Base-by-base conservation (phyloP, 2,797 vertebrate genomes). In the Chromis chromis region DNA sequence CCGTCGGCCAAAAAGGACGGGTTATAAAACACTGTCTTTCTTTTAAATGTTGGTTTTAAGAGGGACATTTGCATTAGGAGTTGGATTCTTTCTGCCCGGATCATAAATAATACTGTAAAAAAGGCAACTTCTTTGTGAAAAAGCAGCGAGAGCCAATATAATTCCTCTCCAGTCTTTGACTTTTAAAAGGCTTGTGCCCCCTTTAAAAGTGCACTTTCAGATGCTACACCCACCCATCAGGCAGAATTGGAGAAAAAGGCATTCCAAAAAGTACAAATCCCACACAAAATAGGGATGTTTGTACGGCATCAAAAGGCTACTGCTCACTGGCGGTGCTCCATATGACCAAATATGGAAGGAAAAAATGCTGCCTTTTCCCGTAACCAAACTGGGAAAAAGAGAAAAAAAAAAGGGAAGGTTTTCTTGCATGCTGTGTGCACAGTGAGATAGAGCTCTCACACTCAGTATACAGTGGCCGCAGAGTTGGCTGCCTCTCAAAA, bases 281-380 rank as follows among this genome's bases (percentile, higher is more conserved):
- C 89, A 88, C 86, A 91, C 91, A 91, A 93, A 94, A 93, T 88
- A 85, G 86, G 92, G 90, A 94, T 94, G 92, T 91, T 91, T 94
- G 90, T 91, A 91, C 86, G 75, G 89, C 92, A 94, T 95, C 93
- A 94, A 94, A 94, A 93, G 89, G 91, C 92, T 93, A 90, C 91
- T 93, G 93, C 94, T 91, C 85, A 74, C 91, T 95, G 94, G 94
- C 93, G 16, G 80, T 24, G 86, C 90, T 95, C 94, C 93, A 94
- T 89, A 94, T 95, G 93, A 93, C 94, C 94, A 95, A 94, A 95
- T 95, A 95, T 94, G 94, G 94, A 93, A 92, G 86, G 89, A 94
- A 94, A 94, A 94, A 94, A 93, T 88, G 93, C 92, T 92, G 93
- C 92, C 92, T 94, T 92, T 95, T 95, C 94, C 94, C 94, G 94